Evolutionary conservation across 2,888 invertebrate species (phyloP).

Genomic region (Caenorhabditis zanzibari): DNA sequence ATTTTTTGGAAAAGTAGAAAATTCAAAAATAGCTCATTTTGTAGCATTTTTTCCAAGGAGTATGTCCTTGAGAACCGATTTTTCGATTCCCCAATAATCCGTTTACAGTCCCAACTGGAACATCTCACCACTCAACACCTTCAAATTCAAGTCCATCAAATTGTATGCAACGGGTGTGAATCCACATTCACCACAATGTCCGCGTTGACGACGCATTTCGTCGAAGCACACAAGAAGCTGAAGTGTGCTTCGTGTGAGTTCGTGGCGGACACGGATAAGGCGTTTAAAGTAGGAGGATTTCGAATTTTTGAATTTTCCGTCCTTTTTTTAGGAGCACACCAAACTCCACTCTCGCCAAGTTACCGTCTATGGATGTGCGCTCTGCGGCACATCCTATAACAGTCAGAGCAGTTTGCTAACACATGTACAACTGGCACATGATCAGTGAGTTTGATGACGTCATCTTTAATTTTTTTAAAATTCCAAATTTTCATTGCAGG

Average conservation of each 20-base stretch:
- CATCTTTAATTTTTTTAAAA: not conserved
- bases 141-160: slow-evolving; percentile 54
- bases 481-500: slow-evolving; percentile 3
- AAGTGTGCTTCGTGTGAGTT: slow-evolving; percentile 58
- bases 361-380: slow-evolving; percentile 56
- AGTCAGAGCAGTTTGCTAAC: slow-evolving; percentile 40
- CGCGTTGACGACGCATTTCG: slow-evolving; percentile 47
- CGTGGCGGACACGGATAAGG: slow-evolving; percentile 59
- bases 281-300: slow-evolving; percentile 63
- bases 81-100: not conserved
- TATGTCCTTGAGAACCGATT: too few species aligned
- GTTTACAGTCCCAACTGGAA: slow-evolving; percentile 60
- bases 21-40: too few species aligned
- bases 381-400: slow-evolving; percentile 56
- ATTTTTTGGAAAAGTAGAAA: too few species aligned
- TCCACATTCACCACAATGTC: slow-evolving; percentile 15
- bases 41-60: too few species aligned
- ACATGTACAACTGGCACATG: slow-evolving; percentile 70
- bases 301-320: too few species aligned
- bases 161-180: slow-evolving; percentile 61
- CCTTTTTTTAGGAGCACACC: slow-evolving; percentile 57
- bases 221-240: slow-evolving; percentile 61
- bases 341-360: slow-evolving; percentile 56
- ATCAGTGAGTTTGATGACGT: slow-evolving; percentile 45
- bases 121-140: slow-evolving; percentile 66